Evolutionary conservation across 2,113 vertebrate genomes (phyloP).

Genomic region (Colinus virginianus): DNA sequence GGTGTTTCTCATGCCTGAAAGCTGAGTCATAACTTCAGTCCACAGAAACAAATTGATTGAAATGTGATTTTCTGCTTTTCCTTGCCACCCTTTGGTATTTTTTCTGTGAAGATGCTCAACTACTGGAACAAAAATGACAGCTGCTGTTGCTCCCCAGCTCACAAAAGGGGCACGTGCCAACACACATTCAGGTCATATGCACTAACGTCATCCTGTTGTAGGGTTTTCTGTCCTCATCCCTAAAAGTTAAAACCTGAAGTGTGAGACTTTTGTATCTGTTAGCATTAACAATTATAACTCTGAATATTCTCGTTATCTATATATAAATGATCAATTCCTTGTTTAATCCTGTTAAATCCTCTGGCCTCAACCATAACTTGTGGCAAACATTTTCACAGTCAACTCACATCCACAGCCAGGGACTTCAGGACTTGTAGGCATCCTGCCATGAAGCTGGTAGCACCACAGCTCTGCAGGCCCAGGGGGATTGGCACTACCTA

Average conservation of each 20-base stretch:
- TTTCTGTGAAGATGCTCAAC: conserved; percentile 35
- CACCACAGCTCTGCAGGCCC: accelerated
- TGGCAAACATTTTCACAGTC: not conserved
- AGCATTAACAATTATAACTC: conserved; percentile 23
- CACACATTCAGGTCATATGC: not conserved
- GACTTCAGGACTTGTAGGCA: not conserved
- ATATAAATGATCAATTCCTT: not conserved
- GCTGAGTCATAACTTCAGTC: conserved; percentile 59
- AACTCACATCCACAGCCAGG: not conserved
- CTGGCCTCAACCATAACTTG: not conserved
- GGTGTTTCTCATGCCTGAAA: conserved; percentile 57
- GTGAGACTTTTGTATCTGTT: not conserved
- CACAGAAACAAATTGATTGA: conserved; percentile 53
- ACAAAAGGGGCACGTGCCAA: not conserved
- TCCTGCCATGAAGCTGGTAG: not conserved
- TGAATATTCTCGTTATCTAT: conserved; percentile 24
- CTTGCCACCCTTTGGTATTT: conserved; percentile 30
- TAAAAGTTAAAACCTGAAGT: conserved; percentile 1
- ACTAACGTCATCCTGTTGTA: not conserved
- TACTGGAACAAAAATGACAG: conserved; percentile 43
- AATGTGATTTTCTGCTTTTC: conserved; percentile 53
- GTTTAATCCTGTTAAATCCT: conserved; percentile 44
- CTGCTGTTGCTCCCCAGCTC: conserved; percentile 16
- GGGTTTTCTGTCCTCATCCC: not conserved
- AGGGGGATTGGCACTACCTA: not conserved